Conservation (phyloP, 2,797 vertebrate species). For the Lerista edwardsae region DNA sequence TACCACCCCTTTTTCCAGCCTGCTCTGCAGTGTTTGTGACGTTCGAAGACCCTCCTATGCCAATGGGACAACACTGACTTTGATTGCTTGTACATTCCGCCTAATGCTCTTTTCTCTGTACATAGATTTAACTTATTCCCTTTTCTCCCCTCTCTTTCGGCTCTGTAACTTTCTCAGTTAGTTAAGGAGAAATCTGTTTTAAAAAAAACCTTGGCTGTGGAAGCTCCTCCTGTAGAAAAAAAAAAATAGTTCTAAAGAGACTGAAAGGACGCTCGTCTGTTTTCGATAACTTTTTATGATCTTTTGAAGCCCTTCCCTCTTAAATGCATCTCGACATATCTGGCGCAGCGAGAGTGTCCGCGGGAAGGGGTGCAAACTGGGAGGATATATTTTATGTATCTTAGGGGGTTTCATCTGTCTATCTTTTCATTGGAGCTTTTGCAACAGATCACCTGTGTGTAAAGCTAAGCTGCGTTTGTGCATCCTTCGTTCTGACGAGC, state of each 20-base stretch:
- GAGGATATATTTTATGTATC: slow-evolving; percentile 1
- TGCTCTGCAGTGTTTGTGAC: not conserved
- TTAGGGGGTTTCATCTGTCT: slow-evolving; percentile 33
- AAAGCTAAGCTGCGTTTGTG: slow-evolving; percentile 22
- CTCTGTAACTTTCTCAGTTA: rapidly evolving
- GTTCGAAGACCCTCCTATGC: rapidly evolving
- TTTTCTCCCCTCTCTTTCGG: not conserved
- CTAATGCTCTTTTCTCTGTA: slow-evolving; percentile 51
- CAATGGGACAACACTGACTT: not conserved
- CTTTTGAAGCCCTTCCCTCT: slow-evolving; percentile 46
- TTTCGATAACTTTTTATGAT: not conserved
- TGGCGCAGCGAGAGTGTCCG: not conserved
- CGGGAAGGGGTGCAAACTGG: not conserved
- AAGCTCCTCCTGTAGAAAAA: not conserved
- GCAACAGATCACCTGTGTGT: not conserved
- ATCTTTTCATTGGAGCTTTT: not conserved
- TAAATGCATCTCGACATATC: slow-evolving; percentile 10
- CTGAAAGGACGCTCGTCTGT: not conserved
- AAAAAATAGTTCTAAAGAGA: rapidly evolving
- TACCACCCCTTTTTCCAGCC: not conserved
- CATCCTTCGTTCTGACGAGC: not conserved
- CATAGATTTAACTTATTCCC: slow-evolving; percentile 64
- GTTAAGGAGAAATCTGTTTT: not conserved
- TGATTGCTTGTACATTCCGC: slow-evolving; percentile 1
- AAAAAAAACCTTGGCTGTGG: not conserved